A percentile compares a stretch with the other conserved stretches of the same genome.
phyloP scores from a whole-genome alignment of 2,113 vertebrate genomes.

The Rhombomys opimus region DNA sequence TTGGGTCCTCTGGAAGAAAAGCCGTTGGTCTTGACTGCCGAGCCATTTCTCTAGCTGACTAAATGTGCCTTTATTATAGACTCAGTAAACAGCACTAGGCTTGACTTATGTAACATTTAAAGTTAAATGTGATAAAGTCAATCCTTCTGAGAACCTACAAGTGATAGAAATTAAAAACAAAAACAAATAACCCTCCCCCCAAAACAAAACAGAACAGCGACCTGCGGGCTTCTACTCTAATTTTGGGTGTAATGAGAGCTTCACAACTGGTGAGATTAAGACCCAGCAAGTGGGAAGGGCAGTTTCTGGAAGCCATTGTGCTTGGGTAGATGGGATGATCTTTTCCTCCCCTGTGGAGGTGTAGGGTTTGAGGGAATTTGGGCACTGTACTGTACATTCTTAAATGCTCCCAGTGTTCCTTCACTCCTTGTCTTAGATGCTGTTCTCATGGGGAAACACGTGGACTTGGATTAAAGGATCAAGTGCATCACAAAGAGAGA shows the following conservation, averaged over 20 bases:
- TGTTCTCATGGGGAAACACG: conserved; percentile 2
- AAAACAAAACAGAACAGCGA: not conserved
- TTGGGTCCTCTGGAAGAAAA: not conserved
- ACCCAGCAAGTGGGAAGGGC: not conserved
- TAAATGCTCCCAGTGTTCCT: not conserved
- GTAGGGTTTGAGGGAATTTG: not conserved
- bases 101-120: not conserved
- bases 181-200: not conserved
- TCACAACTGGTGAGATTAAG: not conserved
- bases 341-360: not conserved
- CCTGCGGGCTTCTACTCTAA: not conserved
- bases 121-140: not conserved
- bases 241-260: not conserved
- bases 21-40: not conserved
- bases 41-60: not conserved
- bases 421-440: not conserved
- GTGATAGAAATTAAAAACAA: conserved; percentile 22
- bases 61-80: not conserved
- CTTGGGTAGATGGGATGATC: not conserved
- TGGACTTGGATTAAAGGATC: not conserved
- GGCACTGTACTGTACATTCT: not conserved
- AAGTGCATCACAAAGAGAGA: conserved; percentile 1
- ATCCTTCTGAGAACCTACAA: conserved; percentile 11
- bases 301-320: not conserved
- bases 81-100: not conserved